Evolutionary conservation across 2,888 invertebrate species (phyloP).

Genomic region (Poecilus cupreus): DNA sequence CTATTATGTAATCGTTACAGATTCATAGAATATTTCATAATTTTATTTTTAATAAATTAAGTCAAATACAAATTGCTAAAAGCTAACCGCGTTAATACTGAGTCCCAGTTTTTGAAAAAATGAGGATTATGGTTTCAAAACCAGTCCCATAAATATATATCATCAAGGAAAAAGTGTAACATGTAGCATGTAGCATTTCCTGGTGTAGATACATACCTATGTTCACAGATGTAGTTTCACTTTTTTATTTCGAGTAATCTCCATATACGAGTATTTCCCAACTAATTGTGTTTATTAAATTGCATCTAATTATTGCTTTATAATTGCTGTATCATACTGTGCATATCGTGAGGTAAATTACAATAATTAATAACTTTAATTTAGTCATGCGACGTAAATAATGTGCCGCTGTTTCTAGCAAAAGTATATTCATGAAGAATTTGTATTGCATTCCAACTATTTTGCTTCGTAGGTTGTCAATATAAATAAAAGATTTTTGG

Average conservation of each 20-base stretch:
- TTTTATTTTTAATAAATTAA: too few relatives aligned
- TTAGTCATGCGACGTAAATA: too few relatives aligned
- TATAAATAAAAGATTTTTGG: too few relatives aligned
- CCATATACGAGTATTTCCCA: background rate
- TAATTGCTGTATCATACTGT: background rate
- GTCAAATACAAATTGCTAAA: too few relatives aligned
- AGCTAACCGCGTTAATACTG: too few relatives aligned
- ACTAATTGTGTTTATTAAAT: background rate
- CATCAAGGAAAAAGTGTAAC: background rate
- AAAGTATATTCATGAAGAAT: too few relatives aligned
- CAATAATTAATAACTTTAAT: background rate
- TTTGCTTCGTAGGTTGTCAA: too few relatives aligned
- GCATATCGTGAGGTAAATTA: background rate
- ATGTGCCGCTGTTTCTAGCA: too few relatives aligned
- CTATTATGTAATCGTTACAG: too few relatives aligned
- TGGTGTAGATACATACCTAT: background rate
- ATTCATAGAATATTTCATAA: too few relatives aligned
- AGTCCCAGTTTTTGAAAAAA: background rate
- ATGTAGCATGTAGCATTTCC: background rate
- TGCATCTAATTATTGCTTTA: background rate
- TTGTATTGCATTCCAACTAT: too few relatives aligned
- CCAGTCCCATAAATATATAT: background rate
- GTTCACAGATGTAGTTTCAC: background rate
- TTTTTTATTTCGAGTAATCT: constrained; percentile 3
- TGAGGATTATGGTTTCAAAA: background rate